A percentile compares a stretch with the other conserved stretches of the same genome.
These are phyloP conservation scores for Tupiocoris notatus DNA, from an alignment of 2,888 invertebrate genomes.

Conservation along the genomic window DNA sequence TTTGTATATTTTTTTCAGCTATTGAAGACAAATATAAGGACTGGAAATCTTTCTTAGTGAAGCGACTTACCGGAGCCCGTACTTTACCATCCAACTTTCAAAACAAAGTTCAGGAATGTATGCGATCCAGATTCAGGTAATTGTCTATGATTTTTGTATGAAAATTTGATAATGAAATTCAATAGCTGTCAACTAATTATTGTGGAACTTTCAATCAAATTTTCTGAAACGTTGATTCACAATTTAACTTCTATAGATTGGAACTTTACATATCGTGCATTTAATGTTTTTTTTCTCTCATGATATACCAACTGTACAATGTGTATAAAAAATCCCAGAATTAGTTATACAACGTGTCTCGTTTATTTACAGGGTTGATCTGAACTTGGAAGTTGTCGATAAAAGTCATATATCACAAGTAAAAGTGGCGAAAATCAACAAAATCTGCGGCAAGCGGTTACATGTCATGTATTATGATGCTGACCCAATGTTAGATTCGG, in stretches of 20 bases:
- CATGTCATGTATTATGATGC: conserved; percentile 88
- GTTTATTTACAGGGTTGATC: conserved; percentile 65
- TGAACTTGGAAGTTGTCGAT: conserved; percentile 91
- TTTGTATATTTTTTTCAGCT: conserved; percentile 55
- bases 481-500: conserved; percentile 54
- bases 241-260: too few relatives aligned
- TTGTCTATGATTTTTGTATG: too few relatives aligned
- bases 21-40: conserved; percentile 91
- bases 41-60: conserved; percentile 94
- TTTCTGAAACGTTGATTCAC: too few relatives aligned
- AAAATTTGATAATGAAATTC: too few relatives aligned
- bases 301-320: too few relatives aligned
- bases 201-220: too few relatives aligned
- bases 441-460: conserved; percentile 88
- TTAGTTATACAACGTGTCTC: too few relatives aligned
- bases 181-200: too few relatives aligned
- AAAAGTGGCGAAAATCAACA: conserved; percentile 83
- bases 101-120: conserved; percentile 78
- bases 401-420: conserved; percentile 93
- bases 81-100: conserved; percentile 92
- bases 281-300: too few relatives aligned
- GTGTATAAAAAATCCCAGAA: too few relatives aligned
- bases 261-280: too few relatives aligned
- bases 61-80: conserved; percentile 88
- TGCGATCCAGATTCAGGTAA: conserved; percentile 72